Evolutionary conservation across 1,140 invertebrate species (phyloP), one percentile per base, ranked within the genome.

Genomic region (Thalassaphorura encarpata): DNA sequence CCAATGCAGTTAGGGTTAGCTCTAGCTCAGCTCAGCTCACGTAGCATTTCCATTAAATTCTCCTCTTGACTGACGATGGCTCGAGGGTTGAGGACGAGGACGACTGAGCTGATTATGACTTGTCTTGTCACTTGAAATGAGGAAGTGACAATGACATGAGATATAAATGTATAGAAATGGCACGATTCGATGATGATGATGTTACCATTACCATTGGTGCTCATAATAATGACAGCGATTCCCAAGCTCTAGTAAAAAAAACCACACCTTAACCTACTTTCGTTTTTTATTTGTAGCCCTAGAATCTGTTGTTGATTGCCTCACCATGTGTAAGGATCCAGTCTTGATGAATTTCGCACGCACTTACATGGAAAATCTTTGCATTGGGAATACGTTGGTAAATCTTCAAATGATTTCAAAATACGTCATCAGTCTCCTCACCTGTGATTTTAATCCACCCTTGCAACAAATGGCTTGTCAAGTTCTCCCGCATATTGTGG

Each of bases 381-480:
- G 60, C 36, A 11, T 40, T 27, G 55, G 60, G 1, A 61, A 57
- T 24, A 61, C 33, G 28, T 33, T 36, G 36, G 23, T 1, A 19
- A 57, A 57, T 28, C 16, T 61, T 2, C 11, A 19, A 18, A 56
- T 54, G 31, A 40, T 61, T 13, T 46, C 54, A 28, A 61, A 61
- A 41, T 54, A 40, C 23, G 51, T 61, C 33, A 54, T 61, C 42
- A 53, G 45, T 26, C 50, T 61, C 33, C 51, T 61, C 6, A 50
- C 60, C 15, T 61, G 60, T 47, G 60, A 61, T 42, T 61, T 61
- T 27, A 61, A 61, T 31, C 60, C 60, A 18, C 19, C 26, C 24
- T 43, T 61, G 39, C 60, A 61, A 54, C 31, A 39, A 5, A 16
- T 61, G 18, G 50, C 60, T 5, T 61, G 54, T 55, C n/a, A 48